Evolutionary conservation across 2,113 vertebrate species (phyloP).

Genomic region (Sterna hirundo): DNA sequence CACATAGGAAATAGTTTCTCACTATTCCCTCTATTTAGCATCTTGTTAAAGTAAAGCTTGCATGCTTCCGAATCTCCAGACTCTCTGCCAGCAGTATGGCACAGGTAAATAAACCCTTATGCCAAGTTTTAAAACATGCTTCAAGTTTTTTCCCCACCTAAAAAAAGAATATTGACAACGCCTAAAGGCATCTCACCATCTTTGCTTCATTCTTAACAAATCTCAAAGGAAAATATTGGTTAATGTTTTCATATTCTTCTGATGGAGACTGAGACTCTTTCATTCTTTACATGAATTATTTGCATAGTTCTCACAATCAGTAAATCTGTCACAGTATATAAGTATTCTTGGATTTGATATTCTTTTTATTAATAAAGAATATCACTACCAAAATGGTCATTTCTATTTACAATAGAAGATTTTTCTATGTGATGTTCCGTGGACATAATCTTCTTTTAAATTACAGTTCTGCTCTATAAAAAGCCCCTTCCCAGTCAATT

Average conservation of each 20-base stretch:
- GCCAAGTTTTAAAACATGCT: not conserved
- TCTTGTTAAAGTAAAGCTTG: not conserved
- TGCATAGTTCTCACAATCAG: not conserved
- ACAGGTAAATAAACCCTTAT: conserved; percentile 19
- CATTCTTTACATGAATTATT: not conserved
- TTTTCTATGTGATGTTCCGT: not conserved
- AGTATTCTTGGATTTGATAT: not conserved
- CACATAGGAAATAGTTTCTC: not conserved
- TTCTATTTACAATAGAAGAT: not conserved
- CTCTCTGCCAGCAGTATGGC: not conserved
- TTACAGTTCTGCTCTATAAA: not conserved
- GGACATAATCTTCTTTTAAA: not conserved
- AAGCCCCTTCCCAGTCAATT: not conserved
- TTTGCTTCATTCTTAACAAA: not conserved
- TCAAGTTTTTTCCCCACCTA: not conserved
- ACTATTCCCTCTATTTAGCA: not conserved
- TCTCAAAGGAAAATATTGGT: not conserved
- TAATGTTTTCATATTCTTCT: not conserved
- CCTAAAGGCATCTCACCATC: not conserved
- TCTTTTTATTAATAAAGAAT: not conserved
- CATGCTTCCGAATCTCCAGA: not conserved
- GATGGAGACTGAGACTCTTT: not conserved
- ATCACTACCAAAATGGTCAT: not conserved
- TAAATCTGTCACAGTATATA: not conserved
- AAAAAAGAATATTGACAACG: conserved; percentile 6